Evolutionary conservation across 2,113 vertebrate species (phyloP), one percentile per base, ranked within the genome.

Genomic region (Erythrocercus mccallii): DNA sequence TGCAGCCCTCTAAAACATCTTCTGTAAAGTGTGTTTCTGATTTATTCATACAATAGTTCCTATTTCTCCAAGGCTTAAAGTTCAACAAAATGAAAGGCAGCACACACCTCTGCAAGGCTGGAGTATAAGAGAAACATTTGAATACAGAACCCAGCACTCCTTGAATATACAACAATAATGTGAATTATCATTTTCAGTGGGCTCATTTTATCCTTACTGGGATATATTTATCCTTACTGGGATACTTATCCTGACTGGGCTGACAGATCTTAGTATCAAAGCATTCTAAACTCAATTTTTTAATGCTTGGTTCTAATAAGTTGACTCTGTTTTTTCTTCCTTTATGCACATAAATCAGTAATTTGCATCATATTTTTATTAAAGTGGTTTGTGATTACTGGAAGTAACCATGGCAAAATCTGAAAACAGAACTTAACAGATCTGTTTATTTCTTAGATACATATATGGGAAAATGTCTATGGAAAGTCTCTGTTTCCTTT

Each of bases 391-490:
- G 11, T 54, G n/a, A 53, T 84, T 80, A 86, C 16, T 65, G 53
- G 45, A 86, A 68, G 37, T 78, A 86, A 93, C 7, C 31, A 64
- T 14, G 20, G 56, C 15, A 84, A 90, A 81, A 48, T 61, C 6
- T 78, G 56, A 83, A 93, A 93, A 90, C 1, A 83, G 24, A 90
- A n/a, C 17, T 23, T 80, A 28, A 38, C 2, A 50, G 21, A 70
- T 54, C 16, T 37, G 7, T 19, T 37, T 45, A 78, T 44, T 68
- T 88, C 28, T 83, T 16, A 47, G 25, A 57, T 13, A 51, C 0
- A 15, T 0, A 0, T 27, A 57, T 15, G 5, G n/a, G 28, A 12
- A 65, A 73, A 73, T 23, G 11, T 22, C 48, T 54, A 2, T 0
- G 1, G 25, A 57, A 78, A 8, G 47, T 24, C 35, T 65, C 56